Conservation (phyloP, 2,113 vertebrate species). For the Oryzias woworae region DNA sequence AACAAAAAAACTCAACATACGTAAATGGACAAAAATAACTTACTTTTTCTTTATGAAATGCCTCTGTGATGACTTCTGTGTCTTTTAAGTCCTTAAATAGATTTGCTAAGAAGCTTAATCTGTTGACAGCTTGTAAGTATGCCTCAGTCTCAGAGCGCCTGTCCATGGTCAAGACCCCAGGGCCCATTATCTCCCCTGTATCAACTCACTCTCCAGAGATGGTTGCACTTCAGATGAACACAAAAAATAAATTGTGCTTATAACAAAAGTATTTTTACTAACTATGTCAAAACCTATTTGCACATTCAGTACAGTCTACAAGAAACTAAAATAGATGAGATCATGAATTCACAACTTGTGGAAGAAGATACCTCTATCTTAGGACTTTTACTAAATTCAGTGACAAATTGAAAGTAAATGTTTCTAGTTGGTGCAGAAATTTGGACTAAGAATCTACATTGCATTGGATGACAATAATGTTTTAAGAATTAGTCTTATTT, state of each 20-base stretch:
- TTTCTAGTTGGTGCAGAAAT: no score
- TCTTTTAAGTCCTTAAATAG: conserved; percentile 53
- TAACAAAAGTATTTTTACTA: background rate
- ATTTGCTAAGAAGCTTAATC: conserved; percentile 55
- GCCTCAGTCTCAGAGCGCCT: conserved; percentile 46
- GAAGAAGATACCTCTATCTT: no score
- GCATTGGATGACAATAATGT: no score
- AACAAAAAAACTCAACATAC: no score
- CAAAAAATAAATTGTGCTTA: background rate
- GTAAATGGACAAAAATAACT: no score
- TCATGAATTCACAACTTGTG: no score
- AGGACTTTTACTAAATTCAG: no score
- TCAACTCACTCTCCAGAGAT: conserved; percentile 36
- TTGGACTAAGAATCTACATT: no score
- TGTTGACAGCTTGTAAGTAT: conserved; percentile 55
- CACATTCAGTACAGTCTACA: no score
- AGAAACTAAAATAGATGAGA: no score
- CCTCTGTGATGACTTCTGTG: conserved; percentile 35
- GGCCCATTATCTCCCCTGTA: conserved; percentile 45
- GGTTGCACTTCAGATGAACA: background rate
- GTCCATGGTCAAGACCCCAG: conserved; percentile 43
- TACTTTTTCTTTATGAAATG: background rate
- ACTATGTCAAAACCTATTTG: background rate
- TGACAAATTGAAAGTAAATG: no score
- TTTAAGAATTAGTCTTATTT: no score